A percentile compares a stretch with the other conserved stretches of the same genome.
phyloP scores from a whole-genome alignment of 1,140 invertebrate species.

The Piezodorus guildinii region DNA sequence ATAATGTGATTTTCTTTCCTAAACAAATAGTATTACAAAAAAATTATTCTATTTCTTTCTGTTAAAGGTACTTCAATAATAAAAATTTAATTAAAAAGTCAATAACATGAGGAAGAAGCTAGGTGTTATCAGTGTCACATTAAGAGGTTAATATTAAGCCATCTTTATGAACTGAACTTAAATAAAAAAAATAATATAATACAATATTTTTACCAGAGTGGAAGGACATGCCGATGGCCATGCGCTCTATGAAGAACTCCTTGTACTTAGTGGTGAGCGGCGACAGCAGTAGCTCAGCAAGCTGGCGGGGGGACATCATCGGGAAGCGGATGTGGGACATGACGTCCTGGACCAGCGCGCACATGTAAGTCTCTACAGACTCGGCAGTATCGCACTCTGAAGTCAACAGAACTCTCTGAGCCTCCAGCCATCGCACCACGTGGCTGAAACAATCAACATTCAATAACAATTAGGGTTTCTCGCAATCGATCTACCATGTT shows the following conservation, averaged over 20 bases:
- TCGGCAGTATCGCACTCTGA: conserved; percentile 36
- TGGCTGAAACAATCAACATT: conserved; percentile 39
- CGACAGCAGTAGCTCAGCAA: conserved; percentile 65
- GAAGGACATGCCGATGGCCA: conserved; percentile 80
- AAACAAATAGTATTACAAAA: no score
- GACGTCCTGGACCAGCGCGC: conserved; percentile 54
- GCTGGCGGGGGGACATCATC: conserved; percentile 79
- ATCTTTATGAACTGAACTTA: not conserved
- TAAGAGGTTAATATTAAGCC: no score
- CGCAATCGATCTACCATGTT: no score
- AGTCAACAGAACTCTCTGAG: conserved; percentile 45
- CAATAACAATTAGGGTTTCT: no score
- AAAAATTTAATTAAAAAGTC: no score
- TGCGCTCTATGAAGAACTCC: conserved; percentile 76
- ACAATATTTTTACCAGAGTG: conserved; percentile 63
- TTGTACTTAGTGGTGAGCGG: conserved; percentile 69
- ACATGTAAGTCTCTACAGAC: conserved; percentile 43
- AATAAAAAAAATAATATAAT: not conserved
- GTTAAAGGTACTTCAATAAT: no score
- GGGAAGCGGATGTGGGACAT: conserved; percentile 75
- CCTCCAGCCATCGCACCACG: conserved; percentile 59
- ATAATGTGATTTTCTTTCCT: no score
- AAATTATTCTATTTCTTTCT: no score
- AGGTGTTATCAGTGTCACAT: no score
- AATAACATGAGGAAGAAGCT: no score